Evolutionary conservation across 2,797 vertebrate genomes (phyloP), one percentile per base, ranked within the genome.

Genomic region (Anabacerthia variegaticeps): DNA sequence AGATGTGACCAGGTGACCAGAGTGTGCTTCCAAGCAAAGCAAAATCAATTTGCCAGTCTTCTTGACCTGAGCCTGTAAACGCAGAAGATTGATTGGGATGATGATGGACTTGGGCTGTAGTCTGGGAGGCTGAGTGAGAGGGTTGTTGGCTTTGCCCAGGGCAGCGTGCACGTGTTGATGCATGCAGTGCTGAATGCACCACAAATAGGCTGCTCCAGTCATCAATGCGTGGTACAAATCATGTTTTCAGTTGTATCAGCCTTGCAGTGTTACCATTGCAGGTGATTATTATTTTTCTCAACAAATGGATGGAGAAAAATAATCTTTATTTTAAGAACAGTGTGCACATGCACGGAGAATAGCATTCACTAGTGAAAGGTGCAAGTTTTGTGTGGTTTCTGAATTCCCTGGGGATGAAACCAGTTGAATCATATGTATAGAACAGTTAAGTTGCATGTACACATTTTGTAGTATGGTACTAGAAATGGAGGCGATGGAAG

Each of bases 101-200:
- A 58, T 51, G 85, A 80, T 72, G 75, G 89, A 30, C 44, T 72
- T 68, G 52, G 0, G 3, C 61, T 90, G 74, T 81, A 8, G 34
- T 61, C 44, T 58, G 66, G 32, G 61, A 74, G 63, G 12, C 32
- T 0, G 13, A 49, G 22, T 12, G 54, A 66, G 37, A 58, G 49
- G 10, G 75, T 23, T 62, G 30, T 10, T 26, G 20, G 56, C 27
- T 77, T 54, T 94, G 41, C 68, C 51, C 26, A 3, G 23, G 16
- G 17, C 39, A 32, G 48, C 1, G 0, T 7, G 41, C 39, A 18
- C 3, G 0, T 32, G 37, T 27, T 66, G 30, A 11, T 55, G 68
- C 26, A 11, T 14, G 19, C 30, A 16, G 51, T 55, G 66, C 76
- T 59, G 90, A 56, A 23, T 14, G 4, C 10, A 7, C 13, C 10